These are phyloP conservation scores for Apamea sordens DNA, from an alignment of 2,888 invertebrate species.

Conservation along the genomic window DNA sequence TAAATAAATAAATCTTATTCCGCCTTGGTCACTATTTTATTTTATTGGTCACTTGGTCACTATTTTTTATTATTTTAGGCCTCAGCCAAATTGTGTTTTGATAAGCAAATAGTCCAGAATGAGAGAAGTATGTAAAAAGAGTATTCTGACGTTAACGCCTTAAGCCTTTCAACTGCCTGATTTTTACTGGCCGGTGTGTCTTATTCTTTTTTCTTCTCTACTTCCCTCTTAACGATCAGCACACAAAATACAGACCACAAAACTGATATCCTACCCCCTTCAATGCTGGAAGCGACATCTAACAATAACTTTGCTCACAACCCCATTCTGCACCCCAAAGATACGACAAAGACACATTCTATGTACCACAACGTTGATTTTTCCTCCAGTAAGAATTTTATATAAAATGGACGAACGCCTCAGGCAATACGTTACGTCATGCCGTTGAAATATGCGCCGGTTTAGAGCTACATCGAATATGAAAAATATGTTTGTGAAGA, in stretches of 20 bases:
- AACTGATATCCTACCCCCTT: not conserved
- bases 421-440: constrained; percentile 35
- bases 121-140: not conserved
- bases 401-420: constrained; percentile 46
- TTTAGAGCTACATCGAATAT: constrained; percentile 46
- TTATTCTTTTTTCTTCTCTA: not conserved
- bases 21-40: too few species aligned
- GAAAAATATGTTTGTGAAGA: constrained; percentile 57
- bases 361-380: constrained; percentile 27
- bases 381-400: constrained; percentile 32
- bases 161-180: not conserved
- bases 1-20: too few species aligned
- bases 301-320: not conserved
- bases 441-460: constrained; percentile 45
- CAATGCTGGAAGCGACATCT: not conserved
- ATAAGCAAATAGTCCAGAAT: not conserved
- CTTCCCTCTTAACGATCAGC: not conserved
- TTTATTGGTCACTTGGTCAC: too few species aligned
- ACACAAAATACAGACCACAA: not conserved
- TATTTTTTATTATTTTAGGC: too few species aligned
- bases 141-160: not conserved
- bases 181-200: not conserved
- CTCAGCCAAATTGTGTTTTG: not conserved
- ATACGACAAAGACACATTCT: constrained; percentile 19
- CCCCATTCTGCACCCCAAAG: constrained; percentile 7